These are phyloP conservation scores for Myotis vivesi DNA, from an alignment of 2,797 vertebrate species.

Conservation along the genomic window DNA sequence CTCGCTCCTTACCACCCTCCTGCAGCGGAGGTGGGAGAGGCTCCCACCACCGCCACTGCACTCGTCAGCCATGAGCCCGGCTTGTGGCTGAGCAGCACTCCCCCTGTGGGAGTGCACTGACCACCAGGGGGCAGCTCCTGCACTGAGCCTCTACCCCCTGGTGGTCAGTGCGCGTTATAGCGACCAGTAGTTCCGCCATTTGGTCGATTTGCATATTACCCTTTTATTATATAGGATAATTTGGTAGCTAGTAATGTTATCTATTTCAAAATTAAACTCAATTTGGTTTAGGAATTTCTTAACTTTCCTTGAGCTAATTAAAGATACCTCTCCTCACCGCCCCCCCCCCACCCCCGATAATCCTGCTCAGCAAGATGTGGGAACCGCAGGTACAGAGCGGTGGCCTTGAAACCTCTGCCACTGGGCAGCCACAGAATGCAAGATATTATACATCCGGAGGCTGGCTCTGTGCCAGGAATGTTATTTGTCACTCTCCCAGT, in stretches of 20 bases:
- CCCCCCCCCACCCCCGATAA: not conserved
- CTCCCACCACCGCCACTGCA: no score
- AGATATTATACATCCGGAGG: not conserved
- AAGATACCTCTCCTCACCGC: not conserved
- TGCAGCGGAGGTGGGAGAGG: no score
- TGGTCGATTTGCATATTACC: no score
- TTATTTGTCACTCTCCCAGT: not conserved
- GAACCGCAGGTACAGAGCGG: not conserved
- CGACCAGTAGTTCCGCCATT: no score
- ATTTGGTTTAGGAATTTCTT: slow-evolving; percentile 20
- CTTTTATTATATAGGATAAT: not conserved
- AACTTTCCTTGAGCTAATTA: not conserved
- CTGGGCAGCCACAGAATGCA: not conserved
- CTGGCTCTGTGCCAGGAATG: not conserved
- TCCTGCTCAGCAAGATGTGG: not conserved
- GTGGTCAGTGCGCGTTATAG: no score
- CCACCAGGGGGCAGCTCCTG: no score
- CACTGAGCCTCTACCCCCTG: no score
- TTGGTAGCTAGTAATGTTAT: not conserved
- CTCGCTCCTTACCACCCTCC: no score
- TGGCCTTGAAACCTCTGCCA: not conserved
- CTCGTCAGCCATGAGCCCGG: no score
- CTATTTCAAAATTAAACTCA: slow-evolving; percentile 7
- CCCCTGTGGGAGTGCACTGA: no score
- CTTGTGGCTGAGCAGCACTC: no score